These are phyloP conservation scores for Tetramorium simillimum DNA, from an alignment of 1,140 invertebrate genomes.

Conservation along the genomic window DNA sequence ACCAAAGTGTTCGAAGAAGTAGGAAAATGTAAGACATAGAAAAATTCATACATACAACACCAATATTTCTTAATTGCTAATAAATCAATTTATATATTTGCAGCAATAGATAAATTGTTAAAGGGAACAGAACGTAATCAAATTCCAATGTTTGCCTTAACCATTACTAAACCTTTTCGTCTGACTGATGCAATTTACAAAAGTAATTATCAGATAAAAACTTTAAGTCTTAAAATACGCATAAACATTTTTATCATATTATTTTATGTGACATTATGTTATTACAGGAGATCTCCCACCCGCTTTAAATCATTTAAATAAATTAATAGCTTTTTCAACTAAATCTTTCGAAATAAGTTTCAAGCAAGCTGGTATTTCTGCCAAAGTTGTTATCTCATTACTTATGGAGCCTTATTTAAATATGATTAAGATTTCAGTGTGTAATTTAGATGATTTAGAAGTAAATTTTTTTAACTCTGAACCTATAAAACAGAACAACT, in stretches of 20 bases:
- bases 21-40: conserved; percentile 75
- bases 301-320: conserved; percentile 63
- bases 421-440: conserved; percentile 67
- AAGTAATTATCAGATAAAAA: conserved; percentile 65
- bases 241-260: conserved; percentile 3
- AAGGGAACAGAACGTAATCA: conserved; percentile 78
- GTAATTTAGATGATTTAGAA: conserved; percentile 63
- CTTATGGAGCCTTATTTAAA: conserved; percentile 76
- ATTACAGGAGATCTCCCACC: conserved; percentile 63
- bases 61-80: conserved; percentile 32
- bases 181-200: conserved; percentile 74
- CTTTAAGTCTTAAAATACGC: conserved; percentile 6
- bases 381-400: conserved; percentile 65
- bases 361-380: conserved; percentile 67
- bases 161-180: conserved; percentile 77
- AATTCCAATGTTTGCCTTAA: conserved; percentile 80
- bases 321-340: conserved; percentile 70
- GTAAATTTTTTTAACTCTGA: conserved; percentile 74
- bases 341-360: conserved; percentile 72
- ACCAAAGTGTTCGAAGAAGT: conserved; percentile 80
- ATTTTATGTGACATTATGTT: not conserved
- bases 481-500: conserved; percentile 72
- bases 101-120: conserved; percentile 77
- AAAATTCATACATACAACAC: not conserved
- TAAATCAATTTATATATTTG: conserved; percentile 62